These are phyloP conservation scores for Pitta sordida DNA, from an alignment of 2,113 vertebrate genomes.

Conservation along the genomic window DNA sequence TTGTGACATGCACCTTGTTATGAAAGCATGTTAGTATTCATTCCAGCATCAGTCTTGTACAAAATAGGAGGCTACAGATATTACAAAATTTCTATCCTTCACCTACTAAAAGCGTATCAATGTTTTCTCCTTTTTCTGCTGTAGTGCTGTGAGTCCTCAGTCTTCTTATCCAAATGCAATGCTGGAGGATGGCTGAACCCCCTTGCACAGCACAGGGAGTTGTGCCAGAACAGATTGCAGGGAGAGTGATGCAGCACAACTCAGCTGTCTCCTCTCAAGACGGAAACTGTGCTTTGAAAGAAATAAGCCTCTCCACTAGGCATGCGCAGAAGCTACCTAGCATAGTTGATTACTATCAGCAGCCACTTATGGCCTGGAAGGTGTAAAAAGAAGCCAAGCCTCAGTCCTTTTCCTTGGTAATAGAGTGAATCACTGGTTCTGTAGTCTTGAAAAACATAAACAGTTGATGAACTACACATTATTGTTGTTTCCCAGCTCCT, in stretches of 20 bases:
- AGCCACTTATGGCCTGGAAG: slow-evolving; percentile 31
- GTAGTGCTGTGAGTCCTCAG: neutral
- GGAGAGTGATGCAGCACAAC: slow-evolving; percentile 26
- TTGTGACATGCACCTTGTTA: neutral
- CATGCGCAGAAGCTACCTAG: slow-evolving; percentile 57
- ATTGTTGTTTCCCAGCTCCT: neutral
- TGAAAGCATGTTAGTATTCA: neutral
- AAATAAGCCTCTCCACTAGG: neutral
- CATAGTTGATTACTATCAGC: slow-evolving; percentile 36
- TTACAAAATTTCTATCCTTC: neutral
- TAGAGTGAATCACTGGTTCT: neutral
- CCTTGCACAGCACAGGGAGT: neutral
- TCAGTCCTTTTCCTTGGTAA: neutral
- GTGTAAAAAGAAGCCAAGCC: neutral
- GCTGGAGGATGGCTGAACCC: neutral
- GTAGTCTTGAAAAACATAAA: neutral
- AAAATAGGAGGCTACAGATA: neutral
- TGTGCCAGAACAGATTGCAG: slow-evolving; percentile 26
- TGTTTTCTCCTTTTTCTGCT: neutral
- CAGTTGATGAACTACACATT: neutral
- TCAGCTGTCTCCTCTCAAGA: slow-evolving; percentile 25
- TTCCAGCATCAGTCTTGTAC: neutral
- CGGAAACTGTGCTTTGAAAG: slow-evolving; percentile 35
- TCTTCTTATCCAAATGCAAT: fast-evolving
- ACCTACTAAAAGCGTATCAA: neutral